Evolutionary conservation across 2,888 invertebrate genomes (phyloP).

Genomic region (Parnassius smintheus): DNA sequence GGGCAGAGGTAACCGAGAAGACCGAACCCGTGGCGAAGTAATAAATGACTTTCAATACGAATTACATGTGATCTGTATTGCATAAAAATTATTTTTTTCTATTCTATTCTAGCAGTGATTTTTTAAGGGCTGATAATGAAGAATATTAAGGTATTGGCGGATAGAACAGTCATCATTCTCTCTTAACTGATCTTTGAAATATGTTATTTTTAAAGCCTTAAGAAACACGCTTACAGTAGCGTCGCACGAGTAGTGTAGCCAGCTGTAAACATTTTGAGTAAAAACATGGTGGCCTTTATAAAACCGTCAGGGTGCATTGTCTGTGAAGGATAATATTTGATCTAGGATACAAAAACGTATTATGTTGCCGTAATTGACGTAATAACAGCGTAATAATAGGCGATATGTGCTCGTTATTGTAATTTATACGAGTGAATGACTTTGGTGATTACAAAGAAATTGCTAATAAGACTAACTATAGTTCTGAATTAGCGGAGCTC

Average conservation of each 20-base stretch:
- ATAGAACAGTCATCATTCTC: too few species aligned
- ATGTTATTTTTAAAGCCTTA: not conserved
- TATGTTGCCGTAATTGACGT: slow-evolving; percentile 43
- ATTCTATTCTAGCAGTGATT: too few species aligned
- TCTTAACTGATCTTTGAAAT: too few species aligned
- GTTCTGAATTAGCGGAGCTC: too few species aligned
- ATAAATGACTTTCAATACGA: too few species aligned
- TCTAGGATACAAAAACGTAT: slow-evolving; percentile 49
- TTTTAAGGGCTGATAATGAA: too few species aligned
- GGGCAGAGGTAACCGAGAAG: too few species aligned
- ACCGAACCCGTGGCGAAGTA: too few species aligned
- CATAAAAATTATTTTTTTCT: too few species aligned
- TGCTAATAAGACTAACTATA: not conserved
- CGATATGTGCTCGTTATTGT: slow-evolving; percentile 33
- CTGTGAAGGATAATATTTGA: slow-evolving; percentile 44
- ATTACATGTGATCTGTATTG: too few species aligned
- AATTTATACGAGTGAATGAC: slow-evolving; percentile 29
- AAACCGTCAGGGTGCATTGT: slow-evolving; percentile 39
- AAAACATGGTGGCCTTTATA: slow-evolving; percentile 49
- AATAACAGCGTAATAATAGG: slow-evolving; percentile 41
- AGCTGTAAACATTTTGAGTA: slow-evolving; percentile 58
- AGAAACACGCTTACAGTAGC: slow-evolving; percentile 35
- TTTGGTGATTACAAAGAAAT: slow-evolving; percentile 23
- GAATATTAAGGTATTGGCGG: too few species aligned
- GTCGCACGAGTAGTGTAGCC: slow-evolving; percentile 39